Percentiles rank a stretch among this genome's conserved stretches.
These are phyloP conservation scores for Oncorhynchus kisutch DNA, from an alignment of 2,113 vertebrate species.

Conservation along the genomic window DNA sequence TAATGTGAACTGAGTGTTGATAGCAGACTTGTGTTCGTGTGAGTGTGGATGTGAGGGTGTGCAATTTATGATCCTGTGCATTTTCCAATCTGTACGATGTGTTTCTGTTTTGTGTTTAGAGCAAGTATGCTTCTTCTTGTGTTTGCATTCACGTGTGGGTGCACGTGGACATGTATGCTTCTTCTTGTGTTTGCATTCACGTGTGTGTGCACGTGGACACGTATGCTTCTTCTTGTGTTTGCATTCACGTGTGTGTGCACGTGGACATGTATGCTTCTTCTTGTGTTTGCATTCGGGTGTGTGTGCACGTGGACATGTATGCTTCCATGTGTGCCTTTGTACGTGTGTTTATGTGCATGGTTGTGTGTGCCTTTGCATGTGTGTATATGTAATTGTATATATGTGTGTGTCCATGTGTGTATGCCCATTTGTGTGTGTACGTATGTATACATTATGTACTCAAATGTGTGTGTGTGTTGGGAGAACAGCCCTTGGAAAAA, in stretches of 20 bases:
- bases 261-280: background rate
- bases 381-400: background rate
- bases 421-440: background rate
- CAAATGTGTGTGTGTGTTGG: conserved; percentile 14
- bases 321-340: background rate
- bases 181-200: too few relatives aligned
- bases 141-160: background rate
- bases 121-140: background rate
- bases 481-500: conserved; percentile 18
- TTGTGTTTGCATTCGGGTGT: conserved; percentile 6
- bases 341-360: too few relatives aligned
- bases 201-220: too few relatives aligned
- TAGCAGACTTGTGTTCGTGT: conserved; percentile 1
- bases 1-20: background rate
- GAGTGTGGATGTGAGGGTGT: background rate
- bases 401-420: background rate
- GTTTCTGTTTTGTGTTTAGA: background rate
- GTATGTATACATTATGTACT: background rate
- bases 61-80: background rate
- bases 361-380: conserved; percentile 11
- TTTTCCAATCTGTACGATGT: background rate
- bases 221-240: too few relatives aligned
- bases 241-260: background rate
- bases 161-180: background rate
- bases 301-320: background rate